A percentile compares a stretch with the other conserved stretches of the same genome.
phyloP scores from a whole-genome alignment of 2,113 vertebrate species.

The Prunella himalayana region DNA sequence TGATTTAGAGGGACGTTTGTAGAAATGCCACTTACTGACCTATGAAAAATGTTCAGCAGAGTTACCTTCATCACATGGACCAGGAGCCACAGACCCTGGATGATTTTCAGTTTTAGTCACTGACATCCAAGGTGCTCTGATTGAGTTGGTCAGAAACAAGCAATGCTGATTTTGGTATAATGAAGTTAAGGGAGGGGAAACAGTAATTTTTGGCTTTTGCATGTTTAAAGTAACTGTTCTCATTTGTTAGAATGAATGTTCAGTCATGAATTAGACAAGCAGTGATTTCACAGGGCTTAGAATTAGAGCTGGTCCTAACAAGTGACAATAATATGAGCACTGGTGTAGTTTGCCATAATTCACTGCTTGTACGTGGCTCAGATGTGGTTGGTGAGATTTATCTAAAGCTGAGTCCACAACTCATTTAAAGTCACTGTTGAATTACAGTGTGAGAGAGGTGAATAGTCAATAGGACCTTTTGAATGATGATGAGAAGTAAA shows the following conservation, averaged over 20 bases:
- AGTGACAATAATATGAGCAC: neutral
- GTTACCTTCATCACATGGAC: neutral
- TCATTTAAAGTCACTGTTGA: neutral
- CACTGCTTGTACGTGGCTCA: neutral
- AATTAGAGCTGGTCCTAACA: neutral
- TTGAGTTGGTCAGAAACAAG: neutral
- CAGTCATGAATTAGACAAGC: neutral
- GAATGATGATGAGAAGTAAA: neutral
- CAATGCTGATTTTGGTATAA: neutral
- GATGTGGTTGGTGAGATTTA: neutral
- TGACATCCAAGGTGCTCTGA: neutral
- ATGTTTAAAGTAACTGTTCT: neutral
- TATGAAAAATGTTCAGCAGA: neutral
- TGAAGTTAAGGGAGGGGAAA: neutral
- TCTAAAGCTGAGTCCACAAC: neutral
- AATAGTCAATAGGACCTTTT: slow-evolving; percentile 27
- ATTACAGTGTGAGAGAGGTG: slow-evolving; percentile 1
- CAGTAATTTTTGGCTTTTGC: neutral
- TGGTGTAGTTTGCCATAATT: neutral
- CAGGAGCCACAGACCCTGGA: neutral
- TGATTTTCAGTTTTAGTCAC: neutral
- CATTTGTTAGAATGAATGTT: neutral
- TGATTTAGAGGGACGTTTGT: neutral
- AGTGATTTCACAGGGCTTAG: neutral
- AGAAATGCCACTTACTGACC: too few species aligned